Percentiles rank a stretch among this genome's conserved stretches.
Conservation (phyloP, 2,888 invertebrate genomes). For the Clistopyga incitator region DNA sequence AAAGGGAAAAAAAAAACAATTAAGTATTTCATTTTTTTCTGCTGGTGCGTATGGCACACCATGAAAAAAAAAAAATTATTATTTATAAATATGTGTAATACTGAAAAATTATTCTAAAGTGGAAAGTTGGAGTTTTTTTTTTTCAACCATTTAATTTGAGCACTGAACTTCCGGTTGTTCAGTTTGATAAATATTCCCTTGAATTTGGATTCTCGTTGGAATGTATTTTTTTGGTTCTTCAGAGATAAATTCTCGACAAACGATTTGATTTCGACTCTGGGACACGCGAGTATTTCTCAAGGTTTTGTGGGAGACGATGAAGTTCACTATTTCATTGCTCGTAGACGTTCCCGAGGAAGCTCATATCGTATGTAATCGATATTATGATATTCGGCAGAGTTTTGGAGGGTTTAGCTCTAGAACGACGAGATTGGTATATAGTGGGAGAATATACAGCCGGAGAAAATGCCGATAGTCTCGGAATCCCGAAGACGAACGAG, state of each 20-base stretch:
- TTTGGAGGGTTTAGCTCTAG: constrained; percentile 19
- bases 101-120: too few relatives aligned
- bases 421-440: constrained; percentile 26
- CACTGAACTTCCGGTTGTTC: not conserved
- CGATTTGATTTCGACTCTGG: not conserved
- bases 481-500: constrained; percentile 56
- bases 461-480: constrained; percentile 32
- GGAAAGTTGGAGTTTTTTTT: too few relatives aligned
- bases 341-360: constrained; percentile 22
- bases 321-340: constrained; percentile 20
- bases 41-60: too few relatives aligned
- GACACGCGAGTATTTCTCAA: not conserved
- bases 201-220: not conserved
- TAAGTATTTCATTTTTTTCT: too few relatives aligned
- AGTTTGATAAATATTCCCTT: not conserved
- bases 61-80: too few relatives aligned
- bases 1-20: too few relatives aligned
- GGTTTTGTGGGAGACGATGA: constrained; percentile 3
- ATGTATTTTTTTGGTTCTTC: not conserved
- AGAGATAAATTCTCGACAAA: not conserved
- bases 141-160: too few relatives aligned
- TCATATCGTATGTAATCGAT: constrained; percentile 46
- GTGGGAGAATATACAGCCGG: constrained; percentile 16
- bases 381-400: constrained; percentile 41
- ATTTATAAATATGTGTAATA: too few relatives aligned